phyloP scores from a whole-genome alignment of 2,113 vertebrate genomes.

The Tetraodon nigroviridis region DNA sequence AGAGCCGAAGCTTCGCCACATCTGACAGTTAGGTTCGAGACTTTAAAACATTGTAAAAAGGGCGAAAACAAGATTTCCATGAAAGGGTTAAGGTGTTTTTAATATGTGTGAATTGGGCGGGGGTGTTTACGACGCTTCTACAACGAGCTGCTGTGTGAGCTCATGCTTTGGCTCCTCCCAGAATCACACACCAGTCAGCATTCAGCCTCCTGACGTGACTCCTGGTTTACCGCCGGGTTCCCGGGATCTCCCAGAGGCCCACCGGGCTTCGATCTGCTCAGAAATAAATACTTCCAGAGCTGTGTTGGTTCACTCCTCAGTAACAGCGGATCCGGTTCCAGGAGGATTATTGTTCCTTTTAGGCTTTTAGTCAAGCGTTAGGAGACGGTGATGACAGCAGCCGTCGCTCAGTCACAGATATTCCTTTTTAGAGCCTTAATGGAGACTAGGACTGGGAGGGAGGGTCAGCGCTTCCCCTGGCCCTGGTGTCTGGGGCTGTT shows the following conservation, averaged over 20 bases:
- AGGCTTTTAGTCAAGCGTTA: neutral
- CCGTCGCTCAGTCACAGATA: neutral
- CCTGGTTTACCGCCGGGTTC: slow-evolving; percentile 1
- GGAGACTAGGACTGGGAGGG: neutral
- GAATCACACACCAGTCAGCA: neutral
- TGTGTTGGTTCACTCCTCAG: slow-evolving; percentile 2
- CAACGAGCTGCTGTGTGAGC: neutral
- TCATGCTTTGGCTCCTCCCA: neutral
- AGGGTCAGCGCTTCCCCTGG: too few relatives aligned
- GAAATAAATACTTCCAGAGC: slow-evolving; percentile 6
- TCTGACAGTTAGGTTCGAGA: too few relatives aligned
- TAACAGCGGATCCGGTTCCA: neutral
- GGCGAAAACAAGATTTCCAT: too few relatives aligned
- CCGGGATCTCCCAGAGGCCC: slow-evolving; percentile 8
- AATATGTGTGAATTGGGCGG: too few relatives aligned
- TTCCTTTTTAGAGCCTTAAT: neutral
- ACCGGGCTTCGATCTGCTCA: neutral
- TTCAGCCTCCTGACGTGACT: neutral
- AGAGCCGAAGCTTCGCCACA: too few relatives aligned
- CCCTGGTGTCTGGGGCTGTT: too few relatives aligned
- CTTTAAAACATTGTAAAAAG: neutral
- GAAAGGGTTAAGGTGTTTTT: too few relatives aligned
- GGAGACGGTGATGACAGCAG: neutral
- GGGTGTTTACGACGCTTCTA: neutral
- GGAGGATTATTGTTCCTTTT: neutral